Evolutionary conservation across 2,113 vertebrate species (phyloP).

Genomic region (Sphaerodactylus townsendi): DNA sequence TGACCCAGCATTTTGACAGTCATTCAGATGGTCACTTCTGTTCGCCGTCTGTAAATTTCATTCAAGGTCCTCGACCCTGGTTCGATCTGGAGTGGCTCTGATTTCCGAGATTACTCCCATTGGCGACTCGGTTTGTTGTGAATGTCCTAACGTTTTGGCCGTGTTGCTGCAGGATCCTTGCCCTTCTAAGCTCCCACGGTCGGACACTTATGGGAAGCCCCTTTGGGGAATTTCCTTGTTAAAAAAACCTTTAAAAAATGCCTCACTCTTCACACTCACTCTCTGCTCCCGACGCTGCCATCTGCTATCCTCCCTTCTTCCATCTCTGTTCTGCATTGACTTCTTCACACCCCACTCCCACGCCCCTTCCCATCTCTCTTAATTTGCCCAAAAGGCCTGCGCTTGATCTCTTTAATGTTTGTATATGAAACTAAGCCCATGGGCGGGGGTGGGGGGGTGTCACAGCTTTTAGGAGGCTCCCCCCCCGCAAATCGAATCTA

Average conservation of each 20-base stretch:
- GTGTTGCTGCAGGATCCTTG: slow-evolving; percentile 61
- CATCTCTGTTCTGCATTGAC: slow-evolving; percentile 80
- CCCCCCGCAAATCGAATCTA: slow-evolving; percentile 17
- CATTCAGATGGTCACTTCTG: slow-evolving; percentile 20
- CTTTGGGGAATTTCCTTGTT: slow-evolving; percentile 84
- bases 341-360: slow-evolving; percentile 86
- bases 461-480: slow-evolving; percentile 54
- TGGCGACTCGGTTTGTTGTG: slow-evolving; percentile 56
- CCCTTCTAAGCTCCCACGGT: slow-evolving; percentile 67
- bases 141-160: slow-evolving; percentile 55
- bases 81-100: background rate
- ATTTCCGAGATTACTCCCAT: slow-evolving; percentile 31
- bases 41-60: slow-evolving; percentile 45
- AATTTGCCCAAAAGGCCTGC: slow-evolving; percentile 79
- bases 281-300: slow-evolving; percentile 81
- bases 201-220: slow-evolving; percentile 83
- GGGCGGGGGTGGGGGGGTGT: slow-evolving; percentile 54
- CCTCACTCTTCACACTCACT: slow-evolving; percentile 83
- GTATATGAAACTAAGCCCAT: slow-evolving; percentile 70
- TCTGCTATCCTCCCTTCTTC: slow-evolving; percentile 80
- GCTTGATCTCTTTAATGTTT: slow-evolving; percentile 77
- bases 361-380: slow-evolving; percentile 80
- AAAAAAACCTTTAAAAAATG: slow-evolving; percentile 66
- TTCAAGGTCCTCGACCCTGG: slow-evolving; percentile 11
- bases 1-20: background rate